phyloP scores from a whole-genome alignment of 1,140 invertebrate genomes.

The Aphelenchoides besseyi region DNA sequence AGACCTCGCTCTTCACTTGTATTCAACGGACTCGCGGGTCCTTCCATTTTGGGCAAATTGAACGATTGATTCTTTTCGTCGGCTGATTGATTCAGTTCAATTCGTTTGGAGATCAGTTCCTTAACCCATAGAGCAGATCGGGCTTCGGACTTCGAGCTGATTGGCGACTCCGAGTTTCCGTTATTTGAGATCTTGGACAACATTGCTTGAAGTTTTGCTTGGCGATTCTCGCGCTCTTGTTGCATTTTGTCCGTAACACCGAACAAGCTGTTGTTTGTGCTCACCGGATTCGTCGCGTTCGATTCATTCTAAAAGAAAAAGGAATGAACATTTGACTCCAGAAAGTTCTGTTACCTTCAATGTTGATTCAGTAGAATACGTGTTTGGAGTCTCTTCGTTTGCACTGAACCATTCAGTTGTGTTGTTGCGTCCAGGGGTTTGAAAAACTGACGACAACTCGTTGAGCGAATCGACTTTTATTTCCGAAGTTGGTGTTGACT shows the following conservation, averaged over 20 bases:
- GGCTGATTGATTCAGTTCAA: background rate
- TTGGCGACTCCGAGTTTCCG: background rate
- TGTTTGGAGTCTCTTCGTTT: too few species aligned
- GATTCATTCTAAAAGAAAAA: background rate
- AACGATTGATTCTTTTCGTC: background rate
- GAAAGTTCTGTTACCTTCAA: too few species aligned
- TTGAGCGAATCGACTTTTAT: too few species aligned
- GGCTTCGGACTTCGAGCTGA: background rate
- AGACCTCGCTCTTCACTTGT: background rate
- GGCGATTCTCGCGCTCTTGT: background rate
- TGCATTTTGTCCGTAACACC: background rate
- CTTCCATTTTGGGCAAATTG: background rate
- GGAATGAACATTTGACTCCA: too few species aligned
- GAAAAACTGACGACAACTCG: too few species aligned
- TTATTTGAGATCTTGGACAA: background rate
- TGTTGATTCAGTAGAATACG: too few species aligned
- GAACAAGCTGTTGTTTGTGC: background rate
- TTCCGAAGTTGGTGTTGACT: too few species aligned
- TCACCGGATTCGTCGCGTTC: background rate
- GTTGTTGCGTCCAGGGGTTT: too few species aligned
- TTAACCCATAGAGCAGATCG: background rate
- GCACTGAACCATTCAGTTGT: too few species aligned
- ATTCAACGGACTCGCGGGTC: background rate
- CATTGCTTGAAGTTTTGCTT: background rate
- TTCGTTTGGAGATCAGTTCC: background rate